Evolutionary conservation across 2,797 vertebrate genomes (phyloP), one percentile per base, ranked within the genome.

Genomic region (Clangula hyemalis): DNA sequence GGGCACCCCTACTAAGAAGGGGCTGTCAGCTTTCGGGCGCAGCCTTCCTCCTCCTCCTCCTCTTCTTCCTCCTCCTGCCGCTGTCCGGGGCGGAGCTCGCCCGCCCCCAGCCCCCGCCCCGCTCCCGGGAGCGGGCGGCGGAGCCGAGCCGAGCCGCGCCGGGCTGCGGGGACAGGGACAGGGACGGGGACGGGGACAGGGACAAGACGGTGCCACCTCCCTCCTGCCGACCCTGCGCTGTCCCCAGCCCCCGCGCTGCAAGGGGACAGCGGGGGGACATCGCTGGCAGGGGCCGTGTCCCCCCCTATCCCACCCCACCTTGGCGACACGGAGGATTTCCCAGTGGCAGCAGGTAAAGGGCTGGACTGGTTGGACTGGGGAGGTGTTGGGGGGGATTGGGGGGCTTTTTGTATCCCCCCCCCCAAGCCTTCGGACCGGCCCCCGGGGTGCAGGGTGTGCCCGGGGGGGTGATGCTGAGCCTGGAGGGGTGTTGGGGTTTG

Each of bases 71-170:
- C 41, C 32, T 53, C 19, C 70, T 36, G 43, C 86, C 20, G 56
- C 74, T 43, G 30, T 25, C 85, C 78, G 82, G 92, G 95, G 95
- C 89, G 93, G 95, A 87, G 93, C 93, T 71, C 51, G 90, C 68
- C 61, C 54, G 39, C 47, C 13, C 41, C 27, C 71, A 90, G n/a
- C 73, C 53, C 68, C 89, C 91, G 68, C 91, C 86, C 93, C 91
- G 24, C 51, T 53, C 51, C 51, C 51, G 13, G 51, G 25, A 27
- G 25, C 24, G 51, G 49, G 51, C 51, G 51, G 51, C 24, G 51
- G 51, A 53, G 51, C 51, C 51, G 51, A 53, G 51, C 11, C 51
- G 75, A 82, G 87, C 71, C 76, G 76, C 1, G 66, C 77, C 16
- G 87, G 38, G 91, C 73, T 83, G 87, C 85, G 85, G 76, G 90